These are phyloP conservation scores for Drosophila stalkeri DNA, from an alignment of 2,888 invertebrate species.

Conservation along the genomic window DNA sequence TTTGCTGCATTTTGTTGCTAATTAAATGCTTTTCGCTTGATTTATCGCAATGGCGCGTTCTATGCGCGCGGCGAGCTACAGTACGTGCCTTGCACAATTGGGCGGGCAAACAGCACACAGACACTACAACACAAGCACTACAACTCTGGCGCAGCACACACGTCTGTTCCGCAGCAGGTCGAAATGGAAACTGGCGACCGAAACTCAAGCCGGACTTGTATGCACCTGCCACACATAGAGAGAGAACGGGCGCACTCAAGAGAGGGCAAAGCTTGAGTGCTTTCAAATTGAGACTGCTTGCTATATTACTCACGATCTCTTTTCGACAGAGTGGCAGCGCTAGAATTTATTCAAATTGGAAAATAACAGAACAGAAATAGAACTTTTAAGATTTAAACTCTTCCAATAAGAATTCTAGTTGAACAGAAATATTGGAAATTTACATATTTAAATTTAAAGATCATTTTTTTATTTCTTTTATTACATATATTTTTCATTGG, in stretches of 20 bases:
- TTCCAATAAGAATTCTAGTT: not conserved
- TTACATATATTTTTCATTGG: not conserved
- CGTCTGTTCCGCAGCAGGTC: conserved; percentile 34
- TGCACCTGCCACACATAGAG: not conserved
- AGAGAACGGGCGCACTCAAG: not conserved
- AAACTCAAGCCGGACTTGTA: conserved; percentile 27
- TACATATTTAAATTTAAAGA: not conserved
- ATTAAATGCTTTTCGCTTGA: conserved; percentile 51
- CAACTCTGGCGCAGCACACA: conserved; percentile 38
- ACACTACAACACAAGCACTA: conserved; percentile 18
- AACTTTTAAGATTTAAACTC: not conserved
- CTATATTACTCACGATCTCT: not conserved
- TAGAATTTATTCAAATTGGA: not conserved
- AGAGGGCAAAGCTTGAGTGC: conserved; percentile 6
- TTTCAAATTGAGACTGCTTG: not conserved
- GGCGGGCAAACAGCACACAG: conserved; percentile 23
- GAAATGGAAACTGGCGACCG: conserved; percentile 28
- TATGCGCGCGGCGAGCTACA: conserved; percentile 22
- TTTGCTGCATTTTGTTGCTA: conserved; percentile 46
- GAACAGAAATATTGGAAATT: not conserved
- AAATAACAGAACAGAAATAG: not conserved
- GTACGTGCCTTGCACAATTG: conserved; percentile 59
- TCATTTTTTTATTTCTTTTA: not conserved
- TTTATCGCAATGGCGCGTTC: conserved; percentile 44
- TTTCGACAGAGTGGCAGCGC: not conserved